These are phyloP conservation scores for Hypothenemus hampei DNA, from an alignment of 1,140 invertebrate genomes.

Conservation along the genomic window DNA sequence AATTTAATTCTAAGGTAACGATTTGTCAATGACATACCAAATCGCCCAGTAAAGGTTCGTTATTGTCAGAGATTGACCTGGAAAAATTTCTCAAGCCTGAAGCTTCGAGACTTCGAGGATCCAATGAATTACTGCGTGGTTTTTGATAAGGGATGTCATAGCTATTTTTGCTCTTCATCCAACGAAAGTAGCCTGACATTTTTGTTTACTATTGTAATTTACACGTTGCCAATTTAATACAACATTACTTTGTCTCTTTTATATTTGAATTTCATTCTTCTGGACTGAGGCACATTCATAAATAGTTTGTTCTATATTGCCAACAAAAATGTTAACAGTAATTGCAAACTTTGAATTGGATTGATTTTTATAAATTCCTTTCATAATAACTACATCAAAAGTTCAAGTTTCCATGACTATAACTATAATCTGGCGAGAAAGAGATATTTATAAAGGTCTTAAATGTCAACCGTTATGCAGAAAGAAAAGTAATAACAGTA, in stretches of 20 bases:
- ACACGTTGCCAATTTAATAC: background rate
- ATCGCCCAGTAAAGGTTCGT: constrained; percentile 9
- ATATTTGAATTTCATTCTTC: constrained; percentile 1
- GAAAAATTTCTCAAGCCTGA: constrained; percentile 57
- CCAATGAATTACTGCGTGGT: constrained; percentile 69
- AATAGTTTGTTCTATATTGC: too few species aligned
- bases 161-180: constrained; percentile 61
- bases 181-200: constrained; percentile 67
- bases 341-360: too few species aligned
- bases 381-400: too few species aligned
- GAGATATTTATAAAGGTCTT: too few species aligned
- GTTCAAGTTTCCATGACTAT: too few species aligned
- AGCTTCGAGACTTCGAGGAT: constrained; percentile 66
- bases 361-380: too few species aligned
- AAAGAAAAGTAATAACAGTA: too few species aligned
- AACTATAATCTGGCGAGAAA: too few species aligned
- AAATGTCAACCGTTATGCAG: too few species aligned
- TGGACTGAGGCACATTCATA: too few species aligned
- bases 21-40: constrained; percentile 22
- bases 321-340: too few species aligned
- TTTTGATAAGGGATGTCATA: constrained; percentile 57
- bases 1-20: background rate
- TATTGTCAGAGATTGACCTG: constrained; percentile 8
- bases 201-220: constrained; percentile 21
- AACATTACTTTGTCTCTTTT: constrained; percentile 5